A percentile compares a stretch with the other conserved stretches of the same genome.
Conservation (phyloP, 2,113 vertebrate genomes). For the Paralichthys olivaceus region DNA sequence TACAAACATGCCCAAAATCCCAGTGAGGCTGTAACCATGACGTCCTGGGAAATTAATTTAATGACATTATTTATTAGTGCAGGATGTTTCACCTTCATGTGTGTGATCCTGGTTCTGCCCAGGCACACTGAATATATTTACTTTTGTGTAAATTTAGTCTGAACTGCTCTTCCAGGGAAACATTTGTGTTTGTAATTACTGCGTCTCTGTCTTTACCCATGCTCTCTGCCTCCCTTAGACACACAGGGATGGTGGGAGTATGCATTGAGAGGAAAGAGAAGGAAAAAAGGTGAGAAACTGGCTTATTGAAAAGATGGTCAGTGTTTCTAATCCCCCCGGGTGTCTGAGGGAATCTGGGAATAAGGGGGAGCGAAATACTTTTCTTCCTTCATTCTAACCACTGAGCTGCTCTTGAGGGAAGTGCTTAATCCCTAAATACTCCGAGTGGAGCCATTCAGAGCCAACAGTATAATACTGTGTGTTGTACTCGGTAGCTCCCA, state of each 20-base stretch:
- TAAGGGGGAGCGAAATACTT: conserved; percentile 6
- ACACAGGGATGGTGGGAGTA: background rate
- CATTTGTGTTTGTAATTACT: background rate
- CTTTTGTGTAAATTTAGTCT: background rate
- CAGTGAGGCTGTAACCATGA: background rate
- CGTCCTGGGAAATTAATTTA: background rate
- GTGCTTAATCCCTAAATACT: conserved; percentile 56
- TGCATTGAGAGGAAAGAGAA: too few relatives aligned
- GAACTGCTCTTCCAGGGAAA: background rate
- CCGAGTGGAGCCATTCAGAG: conserved; percentile 56
- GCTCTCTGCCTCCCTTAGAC: background rate
- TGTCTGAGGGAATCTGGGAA: conserved; percentile 29
- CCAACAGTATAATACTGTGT: conserved; percentile 43
- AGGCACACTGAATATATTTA: background rate
- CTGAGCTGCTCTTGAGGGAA: conserved; percentile 42
- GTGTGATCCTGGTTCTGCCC: background rate
- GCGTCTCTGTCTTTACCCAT: background rate
- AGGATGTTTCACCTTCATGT: background rate
- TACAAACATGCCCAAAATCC: background rate
- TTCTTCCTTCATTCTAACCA: conserved; percentile 33
- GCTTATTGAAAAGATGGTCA: conserved; percentile 6
- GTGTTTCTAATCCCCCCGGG: conserved; percentile 16
- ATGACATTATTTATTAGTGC: background rate
- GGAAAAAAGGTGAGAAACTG: background rate
- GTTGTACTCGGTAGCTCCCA: conserved; percentile 47